Percentiles rank a stretch among this genome's conserved stretches.
These are phyloP conservation scores for Agonopterix subpropinquella DNA, from an alignment of 2,888 invertebrate species.

Conservation along the genomic window DNA sequence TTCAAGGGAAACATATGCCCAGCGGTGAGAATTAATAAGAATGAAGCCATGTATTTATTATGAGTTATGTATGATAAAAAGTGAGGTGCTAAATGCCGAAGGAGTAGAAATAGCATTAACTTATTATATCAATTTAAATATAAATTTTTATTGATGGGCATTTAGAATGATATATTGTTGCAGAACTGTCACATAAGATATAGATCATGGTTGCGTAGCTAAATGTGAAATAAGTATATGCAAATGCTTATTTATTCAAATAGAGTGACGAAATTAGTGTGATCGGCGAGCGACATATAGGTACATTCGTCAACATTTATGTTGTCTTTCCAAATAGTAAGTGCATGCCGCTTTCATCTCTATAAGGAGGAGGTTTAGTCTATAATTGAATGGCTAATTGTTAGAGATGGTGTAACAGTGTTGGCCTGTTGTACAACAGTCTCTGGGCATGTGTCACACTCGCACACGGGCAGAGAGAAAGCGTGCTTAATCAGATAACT, in stretches of 20 bases:
- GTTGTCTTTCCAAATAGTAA: neutral
- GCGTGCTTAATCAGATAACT: constrained; percentile 75
- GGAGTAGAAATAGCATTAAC: too few species aligned
- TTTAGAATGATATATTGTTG: constrained; percentile 17
- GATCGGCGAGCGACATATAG: constrained; percentile 25
- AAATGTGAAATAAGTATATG: constrained; percentile 48
- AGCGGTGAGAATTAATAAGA: too few species aligned
- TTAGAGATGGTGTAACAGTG: constrained; percentile 6
- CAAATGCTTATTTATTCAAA: constrained; percentile 67
- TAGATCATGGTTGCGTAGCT: constrained; percentile 44
- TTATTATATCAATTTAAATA: neutral
- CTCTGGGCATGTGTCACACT: constrained; percentile 37
- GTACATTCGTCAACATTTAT: constrained; percentile 2
- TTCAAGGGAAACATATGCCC: too few species aligned
- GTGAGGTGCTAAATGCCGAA: too few species aligned
- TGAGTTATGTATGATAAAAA: too few species aligned
- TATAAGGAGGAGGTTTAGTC: constrained; percentile 5
- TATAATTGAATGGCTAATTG: constrained; percentile 6
- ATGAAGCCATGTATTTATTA: too few species aligned
- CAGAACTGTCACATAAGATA: constrained; percentile 42
- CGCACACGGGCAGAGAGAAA: constrained; percentile 61
- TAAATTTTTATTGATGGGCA: constrained; percentile 29
- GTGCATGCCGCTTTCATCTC: constrained; percentile 6
- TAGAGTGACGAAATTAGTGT: constrained; percentile 66
- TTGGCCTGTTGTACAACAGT: constrained; percentile 10